Conservation (phyloP, 2,113 vertebrate genomes). For the Pheucticus melanocephalus region DNA sequence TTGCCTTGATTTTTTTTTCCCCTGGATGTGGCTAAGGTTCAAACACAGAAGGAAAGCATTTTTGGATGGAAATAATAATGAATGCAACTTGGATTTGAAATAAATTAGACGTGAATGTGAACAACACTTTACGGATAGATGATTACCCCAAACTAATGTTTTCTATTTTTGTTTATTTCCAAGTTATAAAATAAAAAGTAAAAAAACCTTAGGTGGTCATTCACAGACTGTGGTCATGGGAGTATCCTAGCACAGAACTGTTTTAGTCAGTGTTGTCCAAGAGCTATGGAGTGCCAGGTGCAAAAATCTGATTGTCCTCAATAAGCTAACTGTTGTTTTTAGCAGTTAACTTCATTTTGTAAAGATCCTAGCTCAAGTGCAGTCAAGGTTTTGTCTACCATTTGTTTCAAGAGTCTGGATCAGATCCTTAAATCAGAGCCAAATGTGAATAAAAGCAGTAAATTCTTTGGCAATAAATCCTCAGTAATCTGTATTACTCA, state of each 20-base stretch:
- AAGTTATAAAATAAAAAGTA: background rate
- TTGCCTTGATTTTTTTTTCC: background rate
- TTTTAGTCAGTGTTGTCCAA: background rate
- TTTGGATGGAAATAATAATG: background rate
- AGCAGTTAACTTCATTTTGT: background rate
- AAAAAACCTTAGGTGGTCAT: background rate
- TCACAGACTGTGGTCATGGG: background rate
- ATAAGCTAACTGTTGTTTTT: background rate
- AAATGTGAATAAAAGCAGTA: slow-evolving; percentile 26
- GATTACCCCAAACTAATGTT: background rate
- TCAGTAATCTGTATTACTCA: slow-evolving; percentile 17
- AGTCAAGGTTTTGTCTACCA: slow-evolving; percentile 5
- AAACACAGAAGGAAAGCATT: background rate
- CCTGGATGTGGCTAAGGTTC: background rate
- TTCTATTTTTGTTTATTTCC: background rate
- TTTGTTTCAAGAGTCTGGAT: slow-evolving; percentile 2
- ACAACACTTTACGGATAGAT: background rate
- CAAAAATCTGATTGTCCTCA: background rate
- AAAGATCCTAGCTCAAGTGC: background rate
- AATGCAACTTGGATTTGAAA: background rate
- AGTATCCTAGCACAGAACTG: background rate
- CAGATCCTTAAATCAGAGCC: slow-evolving; percentile 26
- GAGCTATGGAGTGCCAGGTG: background rate
- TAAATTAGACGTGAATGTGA: background rate
- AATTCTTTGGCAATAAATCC: slow-evolving; percentile 36